Evolutionary conservation across 92 coral and sea anemone genomes (phyloP).

Genomic region (Paragorgia papillata): DNA sequence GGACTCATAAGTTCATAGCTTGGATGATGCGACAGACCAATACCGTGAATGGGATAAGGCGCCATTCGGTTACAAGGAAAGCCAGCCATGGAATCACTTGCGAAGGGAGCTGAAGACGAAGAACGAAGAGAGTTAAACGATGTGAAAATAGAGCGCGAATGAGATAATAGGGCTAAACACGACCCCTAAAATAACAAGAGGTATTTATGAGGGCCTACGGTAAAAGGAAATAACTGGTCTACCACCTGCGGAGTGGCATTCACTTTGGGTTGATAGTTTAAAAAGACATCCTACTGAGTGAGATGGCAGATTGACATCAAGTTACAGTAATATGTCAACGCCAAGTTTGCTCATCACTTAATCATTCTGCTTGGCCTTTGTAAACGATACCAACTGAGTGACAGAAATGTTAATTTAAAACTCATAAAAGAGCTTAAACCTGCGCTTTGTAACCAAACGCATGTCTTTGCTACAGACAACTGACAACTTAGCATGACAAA

Average conservation of each 20-base stretch:
- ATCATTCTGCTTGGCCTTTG: slow-evolving; percentile 34
- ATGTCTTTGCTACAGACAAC: not conserved
- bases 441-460: slow-evolving; percentile 14
- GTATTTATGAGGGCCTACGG: slow-evolving; percentile 22
- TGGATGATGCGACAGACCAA: slow-evolving; percentile 41
- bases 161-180: not conserved
- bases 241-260: slow-evolving; percentile 45
- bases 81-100: slow-evolving; percentile 27
- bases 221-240: slow-evolving; percentile 36
- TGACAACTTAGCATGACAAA: slow-evolving; percentile 46
- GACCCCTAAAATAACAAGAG: slow-evolving; percentile 2
- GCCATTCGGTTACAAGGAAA: slow-evolving; percentile 43
- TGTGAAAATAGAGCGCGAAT: not conserved
- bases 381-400: slow-evolving; percentile 45
- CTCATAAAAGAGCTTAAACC: slow-evolving; percentile 31
- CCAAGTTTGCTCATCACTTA: slow-evolving; percentile 43
- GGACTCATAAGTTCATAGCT: slow-evolving; percentile 47
- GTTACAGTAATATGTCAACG: slow-evolving; percentile 46
- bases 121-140: not conserved
- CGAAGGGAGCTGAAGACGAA: slow-evolving; percentile 5
- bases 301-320: slow-evolving; percentile 43
- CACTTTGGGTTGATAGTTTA: slow-evolving; percentile 37
- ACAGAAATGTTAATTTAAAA: slow-evolving; percentile 40
- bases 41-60: slow-evolving; percentile 40
- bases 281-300: slow-evolving; percentile 33